Conservation (phyloP, 2,888 invertebrate genomes). For the Caenorhabditis sulstoni region DNA sequence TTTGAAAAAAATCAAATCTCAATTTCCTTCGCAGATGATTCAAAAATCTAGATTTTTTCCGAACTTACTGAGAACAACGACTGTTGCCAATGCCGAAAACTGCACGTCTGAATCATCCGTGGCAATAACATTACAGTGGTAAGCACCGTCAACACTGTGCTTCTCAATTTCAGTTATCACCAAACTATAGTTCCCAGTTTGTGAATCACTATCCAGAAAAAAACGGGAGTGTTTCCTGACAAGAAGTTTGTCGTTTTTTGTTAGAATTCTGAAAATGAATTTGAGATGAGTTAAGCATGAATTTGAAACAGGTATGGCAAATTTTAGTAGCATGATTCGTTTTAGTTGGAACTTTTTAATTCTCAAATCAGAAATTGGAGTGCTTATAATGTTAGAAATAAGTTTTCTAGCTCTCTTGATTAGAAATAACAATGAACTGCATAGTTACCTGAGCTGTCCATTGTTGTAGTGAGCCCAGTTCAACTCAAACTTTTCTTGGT, state of each 20-base stretch:
- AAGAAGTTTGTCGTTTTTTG: conserved; percentile 64
- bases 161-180: conserved; percentile 84
- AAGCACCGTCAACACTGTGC: conserved; percentile 64
- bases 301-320: no score
- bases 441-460: conserved; percentile 64
- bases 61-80: conserved; percentile 78
- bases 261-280: conserved; percentile 67
- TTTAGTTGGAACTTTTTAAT: no score
- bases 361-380: no score
- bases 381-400: no score
- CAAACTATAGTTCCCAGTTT: conserved; percentile 89
- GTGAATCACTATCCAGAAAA: conserved; percentile 61
- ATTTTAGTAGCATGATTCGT: no score
- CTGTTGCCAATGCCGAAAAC: conserved; percentile 73
- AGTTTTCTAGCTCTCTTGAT: no score
- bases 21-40: no score
- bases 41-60: no score
- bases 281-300: no score
- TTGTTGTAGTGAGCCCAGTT: conserved; percentile 67
- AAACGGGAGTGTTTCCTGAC: conserved; percentile 61
- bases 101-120: conserved; percentile 86
- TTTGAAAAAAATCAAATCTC: no score
- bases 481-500: conserved; percentile 63
- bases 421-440: background rate
- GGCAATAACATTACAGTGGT: conserved; percentile 84